Conservation (phyloP, 2,113 vertebrate genomes). For the Eretmochelys imbricata region DNA sequence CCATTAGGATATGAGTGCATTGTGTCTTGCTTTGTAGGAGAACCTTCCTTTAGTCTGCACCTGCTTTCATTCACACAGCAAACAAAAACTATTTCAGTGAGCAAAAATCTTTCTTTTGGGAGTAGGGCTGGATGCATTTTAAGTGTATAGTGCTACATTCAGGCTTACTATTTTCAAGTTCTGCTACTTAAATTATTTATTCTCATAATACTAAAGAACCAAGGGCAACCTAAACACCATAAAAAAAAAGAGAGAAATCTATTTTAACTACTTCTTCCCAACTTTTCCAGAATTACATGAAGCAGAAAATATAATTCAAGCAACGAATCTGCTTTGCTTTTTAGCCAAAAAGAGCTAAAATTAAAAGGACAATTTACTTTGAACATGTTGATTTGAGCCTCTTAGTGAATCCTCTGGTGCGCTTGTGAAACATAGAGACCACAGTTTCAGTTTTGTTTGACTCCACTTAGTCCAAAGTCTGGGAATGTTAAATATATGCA, state of each 20-base stretch:
- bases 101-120: not conserved
- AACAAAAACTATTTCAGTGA: not conserved
- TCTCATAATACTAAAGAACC: not conserved
- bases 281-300: not conserved
- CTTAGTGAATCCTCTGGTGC: not conserved
- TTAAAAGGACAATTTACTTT: not conserved
- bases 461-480: not conserved
- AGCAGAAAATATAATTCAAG: not conserved
- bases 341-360: not conserved
- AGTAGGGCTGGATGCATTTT: not conserved
- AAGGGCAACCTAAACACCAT: not conserved
- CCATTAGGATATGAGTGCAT: constrained; percentile 1
- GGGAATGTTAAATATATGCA: constrained; percentile 15
- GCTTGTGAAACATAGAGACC: not conserved
- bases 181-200: not conserved
- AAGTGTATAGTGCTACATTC: not conserved
- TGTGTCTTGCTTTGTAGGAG: constrained; percentile 7
- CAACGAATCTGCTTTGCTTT: constrained; percentile 8
- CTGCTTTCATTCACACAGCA: not conserved
- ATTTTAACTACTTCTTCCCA: not conserved
- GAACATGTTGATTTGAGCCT: not conserved
- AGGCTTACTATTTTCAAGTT: not conserved
- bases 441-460: constrained; percentile 27
- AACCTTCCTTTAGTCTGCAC: not conserved
- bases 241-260: not conserved